Percentiles rank a stretch among this genome's conserved stretches.
Evolutionary conservation across 92 coral and sea anemone species (phyloP).

Genomic region (Pocillopora meandrina): DNA sequence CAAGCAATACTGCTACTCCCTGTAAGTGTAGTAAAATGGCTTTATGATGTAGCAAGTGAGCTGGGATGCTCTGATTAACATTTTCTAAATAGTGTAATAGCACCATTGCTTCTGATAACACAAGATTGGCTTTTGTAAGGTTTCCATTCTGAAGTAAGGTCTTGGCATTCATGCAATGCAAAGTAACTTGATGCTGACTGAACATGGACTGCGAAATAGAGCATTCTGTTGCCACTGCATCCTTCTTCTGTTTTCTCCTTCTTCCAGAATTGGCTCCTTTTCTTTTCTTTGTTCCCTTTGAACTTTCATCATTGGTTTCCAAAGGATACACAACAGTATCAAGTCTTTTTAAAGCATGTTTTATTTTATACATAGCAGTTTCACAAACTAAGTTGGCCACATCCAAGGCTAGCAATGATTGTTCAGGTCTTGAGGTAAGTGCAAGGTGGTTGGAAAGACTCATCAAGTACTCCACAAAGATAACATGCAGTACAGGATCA

Average conservation of each 20-base stretch:
- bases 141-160: conserved; percentile 54
- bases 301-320: neutral
- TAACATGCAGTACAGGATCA: conserved; percentile 67
- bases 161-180: conserved; percentile 55
- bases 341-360: conserved; percentile 51
- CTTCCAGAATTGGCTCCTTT: conserved; percentile 47
- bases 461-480: conserved; percentile 46
- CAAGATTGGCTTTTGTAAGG: conserved; percentile 54
- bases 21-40: conserved; percentile 57
- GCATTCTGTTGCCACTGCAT: neutral
- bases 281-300: conserved; percentile 44
- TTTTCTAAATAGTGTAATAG: conserved; percentile 39
- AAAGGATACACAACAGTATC: neutral
- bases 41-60: conserved; percentile 35
- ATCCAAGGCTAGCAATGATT: conserved; percentile 44
- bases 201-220: conserved; percentile 54
- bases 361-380: conserved; percentile 40
- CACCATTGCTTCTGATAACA: conserved; percentile 59
- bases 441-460: conserved; percentile 58
- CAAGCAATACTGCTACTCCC: conserved; percentile 22
- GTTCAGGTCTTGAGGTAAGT: conserved; percentile 40
- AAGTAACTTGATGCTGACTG: conserved; percentile 40
- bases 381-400: conserved; percentile 56
- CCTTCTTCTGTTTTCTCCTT: conserved; percentile 39
- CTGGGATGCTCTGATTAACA: conserved; percentile 28